A percentile compares a stretch with the other conserved stretches of the same genome.
These are phyloP conservation scores for Rhizoglyphus robini DNA, from an alignment of 1,140 invertebrate genomes.

Conservation along the genomic window DNA sequence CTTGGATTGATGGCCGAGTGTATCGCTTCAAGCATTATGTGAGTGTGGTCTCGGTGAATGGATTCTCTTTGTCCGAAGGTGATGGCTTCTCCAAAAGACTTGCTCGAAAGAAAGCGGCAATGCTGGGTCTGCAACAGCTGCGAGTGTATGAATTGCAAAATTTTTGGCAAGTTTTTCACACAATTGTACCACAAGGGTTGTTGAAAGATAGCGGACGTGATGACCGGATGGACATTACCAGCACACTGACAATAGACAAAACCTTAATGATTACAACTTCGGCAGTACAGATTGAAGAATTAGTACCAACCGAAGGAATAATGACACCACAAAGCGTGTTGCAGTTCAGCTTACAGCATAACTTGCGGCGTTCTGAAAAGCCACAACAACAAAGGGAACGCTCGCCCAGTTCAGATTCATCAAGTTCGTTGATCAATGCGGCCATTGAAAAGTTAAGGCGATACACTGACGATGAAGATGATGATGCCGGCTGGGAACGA, in stretches of 20 bases:
- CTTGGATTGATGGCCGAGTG: neutral
- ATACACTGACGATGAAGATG: neutral
- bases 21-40: slow-evolving; percentile 8
- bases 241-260: neutral
- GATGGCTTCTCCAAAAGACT: slow-evolving; percentile 16
- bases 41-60: neutral
- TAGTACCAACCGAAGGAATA: neutral
- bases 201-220: neutral
- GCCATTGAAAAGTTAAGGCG: slow-evolving; percentile 2
- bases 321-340: neutral
- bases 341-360: no score
- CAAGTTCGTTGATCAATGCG: neutral
- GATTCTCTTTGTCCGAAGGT: neutral
- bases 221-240: neutral
- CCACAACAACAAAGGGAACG: neutral
- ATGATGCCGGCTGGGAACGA: neutral
- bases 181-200: neutral
- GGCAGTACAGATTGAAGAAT: neutral
- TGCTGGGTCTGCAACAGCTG: neutral
- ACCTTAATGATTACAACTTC: neutral
- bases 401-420: neutral
- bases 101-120: slow-evolving; percentile 17
- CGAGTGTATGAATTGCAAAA: neutral
- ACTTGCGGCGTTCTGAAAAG: neutral
- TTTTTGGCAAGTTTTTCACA: neutral